phyloP scores from a whole-genome alignment of 2,113 vertebrate genomes.

The Bucco capensis region DNA sequence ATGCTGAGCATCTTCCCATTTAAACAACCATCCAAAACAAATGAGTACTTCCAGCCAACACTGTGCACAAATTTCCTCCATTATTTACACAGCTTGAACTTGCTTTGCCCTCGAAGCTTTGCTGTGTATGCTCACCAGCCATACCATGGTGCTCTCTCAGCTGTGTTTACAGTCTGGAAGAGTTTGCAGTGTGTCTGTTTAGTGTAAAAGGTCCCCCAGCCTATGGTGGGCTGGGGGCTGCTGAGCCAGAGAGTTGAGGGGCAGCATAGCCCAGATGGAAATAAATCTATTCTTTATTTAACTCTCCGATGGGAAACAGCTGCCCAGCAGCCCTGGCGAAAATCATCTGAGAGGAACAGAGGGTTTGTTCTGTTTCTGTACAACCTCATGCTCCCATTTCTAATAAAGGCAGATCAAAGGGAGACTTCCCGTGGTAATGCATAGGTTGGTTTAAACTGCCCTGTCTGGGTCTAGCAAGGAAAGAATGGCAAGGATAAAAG shows the following conservation, averaged over 20 bases:
- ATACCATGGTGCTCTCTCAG: slow-evolving; percentile 38
- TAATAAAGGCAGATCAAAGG: slow-evolving; percentile 27
- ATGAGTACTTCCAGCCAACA: slow-evolving; percentile 38
- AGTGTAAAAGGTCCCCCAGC: slow-evolving; percentile 50
- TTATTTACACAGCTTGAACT: slow-evolving; percentile 65
- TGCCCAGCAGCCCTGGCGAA: slow-evolving; percentile 11
- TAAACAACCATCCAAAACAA: slow-evolving; percentile 49
- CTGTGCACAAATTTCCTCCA: slow-evolving; percentile 36
- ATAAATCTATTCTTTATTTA: slow-evolving; percentile 35
- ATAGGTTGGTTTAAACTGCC: slow-evolving; percentile 1
- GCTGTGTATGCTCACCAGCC: slow-evolving; percentile 41
- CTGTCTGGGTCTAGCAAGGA: neutral
- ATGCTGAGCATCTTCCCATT: slow-evolving; percentile 29
- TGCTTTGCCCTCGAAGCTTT: slow-evolving; percentile 4
- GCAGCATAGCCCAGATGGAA: slow-evolving; percentile 1
- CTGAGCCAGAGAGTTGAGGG: neutral
- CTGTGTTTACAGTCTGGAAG: slow-evolving; percentile 73
- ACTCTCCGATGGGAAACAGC: slow-evolving; percentile 34
- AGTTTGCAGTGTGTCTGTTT: slow-evolving; percentile 51
- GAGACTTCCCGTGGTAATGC: neutral
- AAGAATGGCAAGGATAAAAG: neutral
- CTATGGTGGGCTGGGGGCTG: neutral
- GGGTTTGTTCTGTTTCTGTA: neutral
- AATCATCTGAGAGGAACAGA: neutral
- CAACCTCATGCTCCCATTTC: neutral